These are phyloP conservation scores for Alethe diademata DNA, from an alignment of 2,113 vertebrate genomes.

Conservation along the genomic window DNA sequence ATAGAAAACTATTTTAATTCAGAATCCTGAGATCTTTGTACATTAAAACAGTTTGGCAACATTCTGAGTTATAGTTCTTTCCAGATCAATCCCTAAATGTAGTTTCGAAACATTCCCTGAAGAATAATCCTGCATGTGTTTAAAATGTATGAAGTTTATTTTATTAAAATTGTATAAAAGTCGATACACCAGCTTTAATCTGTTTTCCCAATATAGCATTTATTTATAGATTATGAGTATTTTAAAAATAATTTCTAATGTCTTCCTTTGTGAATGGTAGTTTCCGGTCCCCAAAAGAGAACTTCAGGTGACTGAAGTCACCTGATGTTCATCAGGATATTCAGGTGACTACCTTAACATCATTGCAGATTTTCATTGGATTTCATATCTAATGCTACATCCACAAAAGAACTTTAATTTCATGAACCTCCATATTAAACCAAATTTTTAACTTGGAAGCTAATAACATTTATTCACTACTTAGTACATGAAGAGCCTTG, in stretches of 20 bases:
- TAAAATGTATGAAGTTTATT: conserved; percentile 6
- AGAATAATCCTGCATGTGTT: background rate
- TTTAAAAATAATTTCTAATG: background rate
- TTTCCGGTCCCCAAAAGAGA: background rate
- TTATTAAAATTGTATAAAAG: conserved; percentile 8
- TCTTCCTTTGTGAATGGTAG: background rate
- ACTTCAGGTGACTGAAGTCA: no score
- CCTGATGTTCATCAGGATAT: no score
- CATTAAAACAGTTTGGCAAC: background rate
- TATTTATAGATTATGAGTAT: background rate
- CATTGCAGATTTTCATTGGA: background rate
- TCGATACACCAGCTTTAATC: background rate
- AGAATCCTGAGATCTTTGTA: background rate
- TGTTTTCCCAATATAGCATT: background rate
- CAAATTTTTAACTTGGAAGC: background rate
- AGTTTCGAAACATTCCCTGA: background rate
- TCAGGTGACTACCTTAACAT: background rate
- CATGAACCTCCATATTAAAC: background rate
- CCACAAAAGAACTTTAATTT: background rate
- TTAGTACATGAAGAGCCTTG: background rate
- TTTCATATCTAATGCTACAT: background rate
- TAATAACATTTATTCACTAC: background rate
- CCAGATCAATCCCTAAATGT: background rate
- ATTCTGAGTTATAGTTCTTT: background rate
- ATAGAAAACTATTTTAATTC: background rate